phyloP scores from a whole-genome alignment of 2,888 invertebrate genomes.

The Rhagophthalmus giganteus region DNA sequence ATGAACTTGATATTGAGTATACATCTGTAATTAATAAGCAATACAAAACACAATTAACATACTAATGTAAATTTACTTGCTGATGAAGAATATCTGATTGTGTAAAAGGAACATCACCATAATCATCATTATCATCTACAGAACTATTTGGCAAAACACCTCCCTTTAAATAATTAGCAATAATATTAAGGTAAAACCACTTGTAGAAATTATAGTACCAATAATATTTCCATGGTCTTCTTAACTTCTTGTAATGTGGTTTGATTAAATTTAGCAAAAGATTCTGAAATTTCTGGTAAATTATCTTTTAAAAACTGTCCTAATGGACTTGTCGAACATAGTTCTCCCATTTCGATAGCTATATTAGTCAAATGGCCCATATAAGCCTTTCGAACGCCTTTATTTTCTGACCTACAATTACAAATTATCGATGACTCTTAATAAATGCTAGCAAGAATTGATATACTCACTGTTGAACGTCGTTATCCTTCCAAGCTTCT shows the following conservation, averaged over 20 bases:
- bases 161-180: conserved; percentile 43
- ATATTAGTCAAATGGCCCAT: conserved; percentile 70
- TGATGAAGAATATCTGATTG: conserved; percentile 59
- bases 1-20: conserved; percentile 65
- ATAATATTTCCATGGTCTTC: conserved; percentile 47
- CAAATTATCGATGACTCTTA: too few relatives aligned
- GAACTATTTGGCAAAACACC: conserved; percentile 55
- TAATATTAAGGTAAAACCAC: background rate
- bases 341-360: conserved; percentile 60
- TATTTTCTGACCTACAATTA: conserved; percentile 55
- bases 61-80: conserved; percentile 52
- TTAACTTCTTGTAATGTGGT: conserved; percentile 49
- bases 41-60: too few relatives aligned
- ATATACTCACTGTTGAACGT: conserved; percentile 71
- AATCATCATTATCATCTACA: conserved; percentile 59
- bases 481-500: conserved; percentile 80
- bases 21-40: conserved; percentile 56
- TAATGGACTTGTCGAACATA: conserved; percentile 60
- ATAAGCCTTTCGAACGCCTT: conserved; percentile 64
- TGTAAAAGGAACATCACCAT: conserved; percentile 58
- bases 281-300: conserved; percentile 57
- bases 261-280: conserved; percentile 49
- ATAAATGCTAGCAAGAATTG: background rate
- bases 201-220: conserved; percentile 43
- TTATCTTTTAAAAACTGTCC: conserved; percentile 60